Evolutionary conservation across 2,113 vertebrate genomes (phyloP), one percentile per base, ranked within the genome.

Genomic region (Thymallus thymallus): DNA sequence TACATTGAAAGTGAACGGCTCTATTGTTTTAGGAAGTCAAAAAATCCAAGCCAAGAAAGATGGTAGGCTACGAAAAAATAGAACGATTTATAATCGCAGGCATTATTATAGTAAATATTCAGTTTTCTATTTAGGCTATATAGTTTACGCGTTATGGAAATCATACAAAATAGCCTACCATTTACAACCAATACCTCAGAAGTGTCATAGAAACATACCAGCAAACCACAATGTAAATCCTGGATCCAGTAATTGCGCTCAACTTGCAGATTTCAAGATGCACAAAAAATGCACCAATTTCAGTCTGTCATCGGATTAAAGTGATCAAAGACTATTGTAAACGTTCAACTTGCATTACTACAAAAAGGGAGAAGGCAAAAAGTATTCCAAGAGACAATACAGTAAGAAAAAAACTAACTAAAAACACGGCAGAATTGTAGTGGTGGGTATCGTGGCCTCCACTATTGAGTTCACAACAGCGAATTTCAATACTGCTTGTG

Each of bases 131-230:
- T 18, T 18, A 18, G 12, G 16, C 48, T 60, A 23, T 60, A 23
- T 60, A 22, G 79, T 87, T 79, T 78, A 85, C 87, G 88, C 56
- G 18, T 55, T 88, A 84, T 82, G 74, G 78, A 51, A 16, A 16
- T 51, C 16, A 51, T 18, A 18, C 10, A 18, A 51, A 51, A 81
- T 84, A 84, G 85, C 86, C 87, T 87, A 89, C 68, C 80, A 82
- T 82, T 83, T 51, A 18, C 16, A 51, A 51, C 3, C 48, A 51
- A 51, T 51, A 51, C 4, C 14, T 51, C 3, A 51, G 14, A 60
- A 16, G n/a, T 22, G 6, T 60, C 23, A 22, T 60, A 60, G 2
- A 60, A 60, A 60, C 56, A n/a, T 60, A 60, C 56, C 56, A 60
- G 56, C n/a, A 60, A 60, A 60, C n/a, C 18, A 23, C 56, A 22